Percentiles rank a stretch among this genome's conserved stretches.
Evolutionary conservation across 2,797 vertebrate species (phyloP).

Genomic region (Macropus fuliginosus): DNA sequence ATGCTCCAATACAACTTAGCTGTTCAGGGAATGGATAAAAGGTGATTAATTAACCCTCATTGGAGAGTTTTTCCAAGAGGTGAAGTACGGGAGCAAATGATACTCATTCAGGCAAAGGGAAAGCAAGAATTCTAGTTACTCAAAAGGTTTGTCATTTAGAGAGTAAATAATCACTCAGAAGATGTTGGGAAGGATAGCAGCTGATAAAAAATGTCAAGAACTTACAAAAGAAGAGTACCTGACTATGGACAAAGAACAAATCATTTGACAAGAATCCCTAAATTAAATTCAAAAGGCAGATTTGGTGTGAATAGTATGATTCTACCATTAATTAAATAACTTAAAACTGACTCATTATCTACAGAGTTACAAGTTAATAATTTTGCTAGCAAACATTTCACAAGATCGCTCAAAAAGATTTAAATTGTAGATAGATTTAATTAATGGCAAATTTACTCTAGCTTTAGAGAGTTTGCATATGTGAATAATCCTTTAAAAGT

Average conservation of each 20-base stretch:
- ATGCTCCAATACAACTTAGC: too few relatives aligned
- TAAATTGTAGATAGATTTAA: constrained; percentile 60
- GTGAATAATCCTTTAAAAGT: constrained; percentile 16
- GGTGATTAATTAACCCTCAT: background rate
- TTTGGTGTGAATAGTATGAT: constrained; percentile 13
- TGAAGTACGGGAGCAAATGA: background rate
- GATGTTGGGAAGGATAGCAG: background rate
- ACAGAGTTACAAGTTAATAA: constrained; percentile 71
- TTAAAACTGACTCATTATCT: constrained; percentile 68
- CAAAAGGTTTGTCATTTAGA: background rate
- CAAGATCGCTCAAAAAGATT: constrained; percentile 66
- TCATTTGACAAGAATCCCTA: background rate
- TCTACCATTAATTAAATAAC: constrained; percentile 63
- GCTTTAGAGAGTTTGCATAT: constrained; percentile 37
- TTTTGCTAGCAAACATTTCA: constrained; percentile 60
- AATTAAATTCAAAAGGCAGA: constrained; percentile 5
- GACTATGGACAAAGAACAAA: background rate
- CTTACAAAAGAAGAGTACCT: background rate
- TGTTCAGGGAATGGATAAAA: rapidly evolving
- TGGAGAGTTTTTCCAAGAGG: background rate
- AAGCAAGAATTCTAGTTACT: background rate
- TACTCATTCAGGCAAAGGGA: background rate
- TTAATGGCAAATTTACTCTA: constrained; percentile 65
- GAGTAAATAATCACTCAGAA: background rate
- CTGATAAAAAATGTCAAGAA: background rate